phyloP scores from a whole-genome alignment of 2,113 vertebrate genomes.

The Nerophis lumbriciformis region DNA sequence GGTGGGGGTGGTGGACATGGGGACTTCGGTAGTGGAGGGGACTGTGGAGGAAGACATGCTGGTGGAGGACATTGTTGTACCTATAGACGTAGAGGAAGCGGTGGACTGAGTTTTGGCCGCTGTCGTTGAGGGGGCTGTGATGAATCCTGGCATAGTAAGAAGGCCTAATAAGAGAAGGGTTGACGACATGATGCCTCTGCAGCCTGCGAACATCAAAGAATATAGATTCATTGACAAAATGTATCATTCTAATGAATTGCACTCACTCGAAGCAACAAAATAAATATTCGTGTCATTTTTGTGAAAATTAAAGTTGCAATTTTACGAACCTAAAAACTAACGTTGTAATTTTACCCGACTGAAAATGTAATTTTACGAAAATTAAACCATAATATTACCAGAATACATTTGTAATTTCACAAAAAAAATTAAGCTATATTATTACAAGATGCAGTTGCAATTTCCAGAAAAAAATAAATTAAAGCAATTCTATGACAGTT shows the following conservation, averaged over 20 bases:
- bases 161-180: not conserved
- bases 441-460: no score
- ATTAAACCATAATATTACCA: no score
- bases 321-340: no score
- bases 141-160: not conserved
- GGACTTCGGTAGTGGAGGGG: not conserved
- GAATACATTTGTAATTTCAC: no score
- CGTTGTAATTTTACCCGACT: no score
- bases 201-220: not conserved
- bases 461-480: no score
- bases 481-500: no score
- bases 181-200: no score
- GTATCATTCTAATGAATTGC: not conserved
- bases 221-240: not conserved
- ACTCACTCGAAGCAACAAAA: not conserved
- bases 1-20: not conserved
- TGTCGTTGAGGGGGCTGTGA: not conserved
- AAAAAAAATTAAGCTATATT: no score
- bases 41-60: not conserved
- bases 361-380: no score
- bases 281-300: no score
- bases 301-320: no score
- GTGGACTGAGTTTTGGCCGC: not conserved
- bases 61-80: not conserved
- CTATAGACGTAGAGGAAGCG: not conserved